phyloP scores from a whole-genome alignment of 2,888 invertebrate genomes.

The Drosophila tanythrix region DNA sequence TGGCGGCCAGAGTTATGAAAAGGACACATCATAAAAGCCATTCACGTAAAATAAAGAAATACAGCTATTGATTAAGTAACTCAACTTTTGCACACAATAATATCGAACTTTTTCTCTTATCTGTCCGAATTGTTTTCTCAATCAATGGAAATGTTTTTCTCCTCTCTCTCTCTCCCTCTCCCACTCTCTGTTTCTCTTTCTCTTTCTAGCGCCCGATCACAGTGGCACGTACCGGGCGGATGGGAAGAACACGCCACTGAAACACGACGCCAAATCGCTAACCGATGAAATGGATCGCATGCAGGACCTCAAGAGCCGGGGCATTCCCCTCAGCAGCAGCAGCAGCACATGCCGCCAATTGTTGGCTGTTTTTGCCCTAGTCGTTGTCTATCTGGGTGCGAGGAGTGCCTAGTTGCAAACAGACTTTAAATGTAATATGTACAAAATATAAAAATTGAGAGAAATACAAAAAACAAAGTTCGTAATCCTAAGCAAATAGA shows the following conservation, averaged over 20 bases:
- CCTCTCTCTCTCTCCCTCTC: not conserved
- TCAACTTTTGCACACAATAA: slow-evolving; percentile 27
- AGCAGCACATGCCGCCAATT: not conserved
- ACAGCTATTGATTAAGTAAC: slow-evolving; percentile 63
- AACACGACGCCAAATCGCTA: slow-evolving; percentile 83
- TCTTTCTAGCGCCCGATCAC: slow-evolving; percentile 81
- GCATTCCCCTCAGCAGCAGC: not conserved
- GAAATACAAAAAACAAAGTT: slow-evolving; percentile 13
- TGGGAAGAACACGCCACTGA: slow-evolving; percentile 69
- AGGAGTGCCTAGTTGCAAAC: slow-evolving; percentile 50
- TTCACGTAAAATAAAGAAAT: slow-evolving; percentile 50
- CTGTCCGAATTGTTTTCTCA: slow-evolving; percentile 19
- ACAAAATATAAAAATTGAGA: slow-evolving; percentile 49
- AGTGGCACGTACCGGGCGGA: slow-evolving; percentile 81
- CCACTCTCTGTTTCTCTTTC: not conserved
- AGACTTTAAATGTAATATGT: slow-evolving; percentile 45
- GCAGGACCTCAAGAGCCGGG: slow-evolving; percentile 66
- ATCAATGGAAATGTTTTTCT: slow-evolving; percentile 43
- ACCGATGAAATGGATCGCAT: slow-evolving; percentile 82
- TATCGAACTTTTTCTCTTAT: slow-evolving; percentile 15
- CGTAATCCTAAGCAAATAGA: slow-evolving; percentile 37
- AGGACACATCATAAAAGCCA: slow-evolving; percentile 60
- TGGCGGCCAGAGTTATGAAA: slow-evolving; percentile 54
- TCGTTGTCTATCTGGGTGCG: slow-evolving; percentile 39
- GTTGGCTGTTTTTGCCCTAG: not conserved